These are phyloP conservation scores for Xanthia icteritia DNA, from an alignment of 2,888 invertebrate species.

Conservation along the genomic window DNA sequence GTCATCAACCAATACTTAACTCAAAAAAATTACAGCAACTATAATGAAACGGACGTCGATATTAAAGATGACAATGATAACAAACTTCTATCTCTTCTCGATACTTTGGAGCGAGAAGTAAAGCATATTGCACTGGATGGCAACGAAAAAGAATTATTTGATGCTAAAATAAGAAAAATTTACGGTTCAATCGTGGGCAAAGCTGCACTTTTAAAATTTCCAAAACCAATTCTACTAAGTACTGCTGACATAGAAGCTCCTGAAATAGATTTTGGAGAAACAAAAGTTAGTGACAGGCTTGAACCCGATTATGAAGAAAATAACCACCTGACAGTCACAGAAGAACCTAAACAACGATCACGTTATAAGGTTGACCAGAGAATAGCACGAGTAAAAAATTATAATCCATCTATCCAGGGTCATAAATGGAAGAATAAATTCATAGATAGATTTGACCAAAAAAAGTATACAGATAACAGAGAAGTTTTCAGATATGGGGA, in stretches of 20 bases:
- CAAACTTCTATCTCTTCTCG: conserved; percentile 76
- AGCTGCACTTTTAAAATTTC: conserved; percentile 41
- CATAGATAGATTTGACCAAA: conserved; percentile 25
- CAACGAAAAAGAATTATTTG: conserved; percentile 77
- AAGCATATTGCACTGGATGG: conserved; percentile 75
- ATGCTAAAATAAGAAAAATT: conserved; percentile 81
- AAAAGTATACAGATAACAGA: conserved; percentile 40
- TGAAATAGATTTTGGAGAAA: conserved; percentile 53
- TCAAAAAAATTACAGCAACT: conserved; percentile 39
- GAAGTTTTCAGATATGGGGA: conserved; percentile 43
- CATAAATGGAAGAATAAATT: conserved; percentile 46
- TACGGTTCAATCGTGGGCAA: conserved; percentile 75
- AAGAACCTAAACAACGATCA: conserved; percentile 19
- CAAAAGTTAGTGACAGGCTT: conserved; percentile 31
- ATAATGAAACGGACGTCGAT: conserved; percentile 42
- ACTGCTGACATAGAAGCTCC: conserved; percentile 17
- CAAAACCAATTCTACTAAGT: conserved; percentile 34
- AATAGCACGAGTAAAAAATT: conserved; percentile 4
- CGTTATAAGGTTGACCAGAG: conserved; percentile 21
- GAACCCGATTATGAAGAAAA: conserved; percentile 27
- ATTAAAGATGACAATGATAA: conserved; percentile 72
- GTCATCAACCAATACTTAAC: conserved; percentile 64
- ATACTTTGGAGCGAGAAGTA: conserved; percentile 80
- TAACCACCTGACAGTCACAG: background rate
- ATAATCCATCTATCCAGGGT: conserved; percentile 22